These are phyloP conservation scores for Psilopsiagon aurifrons DNA, from an alignment of 2,113 vertebrate species.

Conservation along the genomic window DNA sequence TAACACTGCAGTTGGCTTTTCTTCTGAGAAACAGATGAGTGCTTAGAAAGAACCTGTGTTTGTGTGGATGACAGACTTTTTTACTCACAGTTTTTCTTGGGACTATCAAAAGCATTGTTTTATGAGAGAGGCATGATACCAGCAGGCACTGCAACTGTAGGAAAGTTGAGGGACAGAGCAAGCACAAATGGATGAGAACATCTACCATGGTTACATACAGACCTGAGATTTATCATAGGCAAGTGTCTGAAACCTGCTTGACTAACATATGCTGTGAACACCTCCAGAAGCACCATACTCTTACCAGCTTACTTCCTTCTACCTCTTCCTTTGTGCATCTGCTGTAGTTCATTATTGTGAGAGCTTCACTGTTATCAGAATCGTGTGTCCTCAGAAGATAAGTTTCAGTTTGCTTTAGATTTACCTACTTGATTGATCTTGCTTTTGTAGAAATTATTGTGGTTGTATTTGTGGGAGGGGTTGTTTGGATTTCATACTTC, in stretches of 20 bases:
- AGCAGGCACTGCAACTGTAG: not conserved
- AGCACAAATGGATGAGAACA: not conserved
- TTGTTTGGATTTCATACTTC: not conserved
- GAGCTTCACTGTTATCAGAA: not conserved
- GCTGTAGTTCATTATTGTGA: not conserved
- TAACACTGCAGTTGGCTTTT: not conserved
- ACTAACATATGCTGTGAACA: not conserved
- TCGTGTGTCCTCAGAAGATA: not conserved
- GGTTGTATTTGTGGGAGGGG: not conserved
- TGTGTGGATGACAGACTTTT: not conserved
- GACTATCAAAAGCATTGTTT: not conserved
- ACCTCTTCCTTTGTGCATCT: not conserved
- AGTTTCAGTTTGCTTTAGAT: not conserved
- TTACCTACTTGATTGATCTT: not conserved
- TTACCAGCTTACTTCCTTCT: not conserved
- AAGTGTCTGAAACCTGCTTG: not conserved
- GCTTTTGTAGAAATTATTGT: not conserved
- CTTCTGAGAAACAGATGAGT: not conserved
- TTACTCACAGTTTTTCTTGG: not conserved
- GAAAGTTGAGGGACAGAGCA: not conserved
- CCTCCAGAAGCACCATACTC: fast-evolving
- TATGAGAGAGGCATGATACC: not conserved
- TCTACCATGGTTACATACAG: fast-evolving
- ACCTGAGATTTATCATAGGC: not conserved
- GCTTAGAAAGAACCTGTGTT: not conserved